A percentile compares a stretch with the other conserved stretches of the same genome.
Conservation (phyloP, 2,888 invertebrate species). For the Mactromeris polynyma region DNA sequence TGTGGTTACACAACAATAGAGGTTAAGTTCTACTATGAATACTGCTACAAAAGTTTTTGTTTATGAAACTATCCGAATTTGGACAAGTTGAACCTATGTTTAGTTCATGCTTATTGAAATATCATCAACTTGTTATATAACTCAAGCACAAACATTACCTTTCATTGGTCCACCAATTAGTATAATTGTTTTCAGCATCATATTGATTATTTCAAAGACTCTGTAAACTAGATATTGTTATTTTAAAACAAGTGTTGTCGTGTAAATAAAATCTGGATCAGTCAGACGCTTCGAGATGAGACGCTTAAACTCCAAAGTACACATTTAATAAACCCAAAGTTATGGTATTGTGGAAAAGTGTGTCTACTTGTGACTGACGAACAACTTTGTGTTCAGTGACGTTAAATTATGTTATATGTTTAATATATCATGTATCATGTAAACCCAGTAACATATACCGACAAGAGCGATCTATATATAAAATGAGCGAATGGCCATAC, state of each 20-base stretch:
- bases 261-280: conserved; percentile 29
- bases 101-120: neutral
- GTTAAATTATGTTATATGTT: too few species aligned
- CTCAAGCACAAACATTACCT: conserved; percentile 89
- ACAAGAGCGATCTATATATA: too few species aligned
- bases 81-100: neutral
- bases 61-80: conserved; percentile 12
- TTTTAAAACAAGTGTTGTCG: conserved; percentile 29
- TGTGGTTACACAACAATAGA: too few species aligned
- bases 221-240: neutral
- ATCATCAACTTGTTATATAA: neutral
- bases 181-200: conserved; percentile 91
- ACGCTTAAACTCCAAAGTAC: neutral
- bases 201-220: conserved; percentile 7
- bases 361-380: too few species aligned
- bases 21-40: too few species aligned
- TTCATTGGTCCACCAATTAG: conserved; percentile 97
- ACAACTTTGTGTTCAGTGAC: too few species aligned
- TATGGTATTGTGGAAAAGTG: too few species aligned
- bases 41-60: too few species aligned
- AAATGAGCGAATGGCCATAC: too few species aligned
- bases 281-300: conserved; percentile 4
- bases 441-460: too few species aligned
- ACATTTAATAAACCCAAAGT: too few species aligned
- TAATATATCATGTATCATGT: too few species aligned